phyloP scores from a whole-genome alignment of 2,113 vertebrate species.

The Xiphophorus hellerii region DNA sequence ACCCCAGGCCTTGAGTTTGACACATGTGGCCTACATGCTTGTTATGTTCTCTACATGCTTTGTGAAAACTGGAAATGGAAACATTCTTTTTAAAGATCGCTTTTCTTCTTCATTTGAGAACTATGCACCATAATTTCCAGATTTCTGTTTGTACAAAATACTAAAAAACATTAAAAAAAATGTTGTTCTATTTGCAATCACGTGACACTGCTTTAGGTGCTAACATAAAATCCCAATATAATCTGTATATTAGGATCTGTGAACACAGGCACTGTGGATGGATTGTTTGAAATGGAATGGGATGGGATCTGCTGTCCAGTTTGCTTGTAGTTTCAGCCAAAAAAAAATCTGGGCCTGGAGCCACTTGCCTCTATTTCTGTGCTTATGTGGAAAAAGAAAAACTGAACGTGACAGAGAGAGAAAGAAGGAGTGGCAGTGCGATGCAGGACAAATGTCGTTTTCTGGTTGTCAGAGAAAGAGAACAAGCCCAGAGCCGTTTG shows the following conservation, averaged over 20 bases:
- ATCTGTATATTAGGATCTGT: neutral
- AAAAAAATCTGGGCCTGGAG: conserved; percentile 11
- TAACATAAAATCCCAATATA: neutral
- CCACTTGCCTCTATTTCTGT: conserved; percentile 16
- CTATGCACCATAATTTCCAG: too few relatives aligned
- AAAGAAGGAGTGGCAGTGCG: neutral
- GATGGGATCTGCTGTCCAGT: conserved; percentile 9
- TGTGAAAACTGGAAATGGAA: too few relatives aligned
- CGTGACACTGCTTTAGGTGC: neutral
- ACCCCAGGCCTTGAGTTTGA: too few relatives aligned
- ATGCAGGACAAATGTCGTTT: neutral
- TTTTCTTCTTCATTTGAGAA: too few relatives aligned
- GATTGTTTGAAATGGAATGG: neutral
- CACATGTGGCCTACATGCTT: too few relatives aligned
- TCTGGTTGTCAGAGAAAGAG: neutral
- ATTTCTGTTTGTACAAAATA: too few relatives aligned
- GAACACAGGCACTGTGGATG: neutral
- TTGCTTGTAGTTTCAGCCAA: conserved; percentile 25
- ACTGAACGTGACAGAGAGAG: neutral
- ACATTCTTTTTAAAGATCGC: too few relatives aligned
- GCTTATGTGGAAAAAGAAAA: neutral
- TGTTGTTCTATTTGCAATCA: neutral
- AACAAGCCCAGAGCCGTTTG: conserved; percentile 17
- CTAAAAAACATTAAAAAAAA: too few relatives aligned
- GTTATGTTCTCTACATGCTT: too few relatives aligned